These are phyloP conservation scores for Linnaemya vulpina DNA, from an alignment of 2,888 invertebrate genomes.

Conservation along the genomic window DNA sequence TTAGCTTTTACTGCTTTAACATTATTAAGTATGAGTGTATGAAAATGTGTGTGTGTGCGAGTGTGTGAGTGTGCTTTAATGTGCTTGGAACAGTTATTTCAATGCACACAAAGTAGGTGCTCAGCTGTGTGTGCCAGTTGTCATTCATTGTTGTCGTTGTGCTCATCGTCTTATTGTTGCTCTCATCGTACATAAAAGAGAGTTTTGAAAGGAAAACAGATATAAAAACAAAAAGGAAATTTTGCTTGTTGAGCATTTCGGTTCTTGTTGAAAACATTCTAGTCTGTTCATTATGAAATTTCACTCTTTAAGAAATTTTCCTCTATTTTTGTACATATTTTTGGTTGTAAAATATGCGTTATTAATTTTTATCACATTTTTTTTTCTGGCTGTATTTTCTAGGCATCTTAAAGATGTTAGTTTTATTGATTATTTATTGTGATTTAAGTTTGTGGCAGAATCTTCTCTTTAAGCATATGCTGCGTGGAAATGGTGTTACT, in stretches of 20 bases:
- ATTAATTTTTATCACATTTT: slow-evolving; percentile 62
- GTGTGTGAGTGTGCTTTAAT: slow-evolving; percentile 11
- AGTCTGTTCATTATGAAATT: slow-evolving; percentile 28
- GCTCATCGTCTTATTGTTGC: slow-evolving; percentile 13
- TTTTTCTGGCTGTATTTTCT: slow-evolving; percentile 3
- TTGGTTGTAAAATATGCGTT: slow-evolving; percentile 58
- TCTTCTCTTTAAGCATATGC: not conserved
- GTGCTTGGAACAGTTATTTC: slow-evolving; percentile 1
- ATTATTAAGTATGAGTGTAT: slow-evolving; percentile 20
- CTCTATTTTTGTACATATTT: slow-evolving; percentile 1
- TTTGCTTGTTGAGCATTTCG: slow-evolving; percentile 65
- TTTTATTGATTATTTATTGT: slow-evolving; percentile 55
- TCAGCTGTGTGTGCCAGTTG: slow-evolving; percentile 54
- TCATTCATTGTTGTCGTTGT: slow-evolving; percentile 58
- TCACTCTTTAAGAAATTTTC: slow-evolving; percentile 53
- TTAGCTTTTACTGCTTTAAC: slow-evolving; percentile 26
- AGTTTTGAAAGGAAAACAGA: not conserved
- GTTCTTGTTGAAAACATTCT: slow-evolving; percentile 11
- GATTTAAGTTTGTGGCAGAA: not conserved
- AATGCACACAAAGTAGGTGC: slow-evolving; percentile 29
- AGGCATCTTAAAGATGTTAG: slow-evolving; percentile 50
- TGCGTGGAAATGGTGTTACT: not conserved
- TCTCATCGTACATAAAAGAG: slow-evolving; percentile 39
- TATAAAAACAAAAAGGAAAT: not conserved
- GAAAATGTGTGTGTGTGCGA: not conserved